phyloP scores from a whole-genome alignment of 2,113 vertebrate species.

The Formicarius rufipectus region DNA sequence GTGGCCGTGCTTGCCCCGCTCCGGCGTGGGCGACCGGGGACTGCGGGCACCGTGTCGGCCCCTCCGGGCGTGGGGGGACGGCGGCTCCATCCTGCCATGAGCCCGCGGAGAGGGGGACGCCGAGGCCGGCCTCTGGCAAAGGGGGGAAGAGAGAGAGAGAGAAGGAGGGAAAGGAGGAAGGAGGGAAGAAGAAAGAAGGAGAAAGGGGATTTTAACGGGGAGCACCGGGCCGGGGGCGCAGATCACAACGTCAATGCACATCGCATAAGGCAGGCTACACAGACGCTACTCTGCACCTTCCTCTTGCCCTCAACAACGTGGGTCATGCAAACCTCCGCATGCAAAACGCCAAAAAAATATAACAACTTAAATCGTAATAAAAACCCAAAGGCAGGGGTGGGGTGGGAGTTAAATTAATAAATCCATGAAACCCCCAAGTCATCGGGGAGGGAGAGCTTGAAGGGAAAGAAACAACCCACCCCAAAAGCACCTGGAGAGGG shows the following conservation, averaged over 20 bases:
- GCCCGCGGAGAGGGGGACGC: conserved; percentile 75
- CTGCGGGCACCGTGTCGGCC: conserved; percentile 62
- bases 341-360: conserved; percentile 83
- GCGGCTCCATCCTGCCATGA: conserved; percentile 70
- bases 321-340: conserved; percentile 98
- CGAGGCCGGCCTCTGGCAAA: conserved; percentile 82
- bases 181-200: conserved; percentile 67
- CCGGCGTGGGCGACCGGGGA: conserved; percentile 67
- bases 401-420: neutral
- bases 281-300: conserved; percentile 81
- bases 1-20: conserved; percentile 61
- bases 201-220: conserved; percentile 72
- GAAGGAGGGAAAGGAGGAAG: conserved; percentile 31
- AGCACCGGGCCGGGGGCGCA: conserved; percentile 21
- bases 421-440: conserved; percentile 40
- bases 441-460: conserved; percentile 41
- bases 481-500: neutral
- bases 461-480: neutral
- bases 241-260: conserved; percentile 71
- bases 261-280: conserved; percentile 79
- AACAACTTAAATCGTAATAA: neutral
- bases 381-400: conserved; percentile 46
- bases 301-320: conserved; percentile 95
- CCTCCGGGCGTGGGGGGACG: conserved; percentile 73
- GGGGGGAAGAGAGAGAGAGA: conserved; percentile 14